Evolutionary conservation across 2,797 vertebrate species (phyloP).

Genomic region (Synaphobranchus kaupii): DNA sequence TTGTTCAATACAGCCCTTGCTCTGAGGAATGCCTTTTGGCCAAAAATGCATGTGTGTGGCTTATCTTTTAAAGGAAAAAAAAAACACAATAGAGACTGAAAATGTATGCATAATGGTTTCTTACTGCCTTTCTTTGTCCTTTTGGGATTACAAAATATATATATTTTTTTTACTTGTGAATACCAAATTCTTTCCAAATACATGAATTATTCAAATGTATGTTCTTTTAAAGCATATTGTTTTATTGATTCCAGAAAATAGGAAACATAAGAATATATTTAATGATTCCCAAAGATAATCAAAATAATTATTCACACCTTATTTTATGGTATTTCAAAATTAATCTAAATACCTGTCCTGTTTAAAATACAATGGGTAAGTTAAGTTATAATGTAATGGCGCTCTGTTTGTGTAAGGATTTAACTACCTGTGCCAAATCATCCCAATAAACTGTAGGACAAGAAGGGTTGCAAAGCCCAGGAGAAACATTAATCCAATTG

Average conservation of each 20-base stretch:
- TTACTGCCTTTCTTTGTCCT: no score
- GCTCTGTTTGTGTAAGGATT: neutral
- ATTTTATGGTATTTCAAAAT: neutral
- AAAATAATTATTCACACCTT: neutral
- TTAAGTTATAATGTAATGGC: neutral
- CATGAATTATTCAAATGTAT: no score
- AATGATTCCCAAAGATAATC: neutral
- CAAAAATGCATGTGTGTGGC: no score
- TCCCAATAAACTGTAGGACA: constrained; percentile 66
- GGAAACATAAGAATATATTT: constrained; percentile 6
- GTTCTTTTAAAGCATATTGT: neutral
- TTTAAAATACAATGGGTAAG: neutral
- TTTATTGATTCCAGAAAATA: neutral
- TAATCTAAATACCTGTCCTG: constrained; percentile 20
- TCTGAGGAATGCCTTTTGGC: no score
- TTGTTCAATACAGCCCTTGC: no score
- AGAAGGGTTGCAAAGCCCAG: constrained; percentile 60
- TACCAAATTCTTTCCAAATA: no score
- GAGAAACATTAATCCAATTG: constrained; percentile 70
- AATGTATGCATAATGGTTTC: no score
- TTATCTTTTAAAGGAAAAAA: no score
- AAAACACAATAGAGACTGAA: no score
- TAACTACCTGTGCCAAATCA: constrained; percentile 72
- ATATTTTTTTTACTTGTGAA: no score
- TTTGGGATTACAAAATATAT: no score